A percentile compares a stretch with the other conserved stretches of the same genome.
Evolutionary conservation across 1,140 invertebrate genomes (phyloP).

Genomic region (Scaptomyza pallida): DNA sequence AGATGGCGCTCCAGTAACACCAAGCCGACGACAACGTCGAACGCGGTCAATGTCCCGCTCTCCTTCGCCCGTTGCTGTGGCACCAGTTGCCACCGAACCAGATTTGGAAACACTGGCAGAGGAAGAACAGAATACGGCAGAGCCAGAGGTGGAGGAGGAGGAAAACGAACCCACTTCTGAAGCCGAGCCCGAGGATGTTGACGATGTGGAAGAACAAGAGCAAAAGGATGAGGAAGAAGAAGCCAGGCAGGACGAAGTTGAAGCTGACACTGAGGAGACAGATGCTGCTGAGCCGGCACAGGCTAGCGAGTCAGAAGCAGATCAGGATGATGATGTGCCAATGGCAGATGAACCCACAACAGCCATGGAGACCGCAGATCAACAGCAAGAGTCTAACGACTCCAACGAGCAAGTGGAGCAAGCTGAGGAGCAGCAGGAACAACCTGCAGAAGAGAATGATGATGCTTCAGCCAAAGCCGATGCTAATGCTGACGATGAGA

Average conservation of each 20-base stretch:
- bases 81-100: slow-evolving; percentile 63
- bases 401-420: slow-evolving; percentile 8
- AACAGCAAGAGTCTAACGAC: slow-evolving; percentile 19
- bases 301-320: not conserved
- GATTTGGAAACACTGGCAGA: slow-evolving; percentile 63
- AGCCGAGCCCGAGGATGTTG: slow-evolving; percentile 13
- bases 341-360: slow-evolving; percentile 2
- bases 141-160: slow-evolving; percentile 30
- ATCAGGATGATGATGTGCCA: slow-evolving; percentile 23
- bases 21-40: slow-evolving; percentile 72
- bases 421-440: slow-evolving; percentile 4
- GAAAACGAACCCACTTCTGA: slow-evolving; percentile 30
- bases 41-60: slow-evolving; percentile 82
- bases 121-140: slow-evolving; percentile 51
- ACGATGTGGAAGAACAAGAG: not conserved
- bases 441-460: slow-evolving; percentile 7
- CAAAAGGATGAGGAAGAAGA: slow-evolving; percentile 8
- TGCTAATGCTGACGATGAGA: slow-evolving; percentile 8
- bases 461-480: not conserved
- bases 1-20: slow-evolving; percentile 74
- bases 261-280: slow-evolving; percentile 18
- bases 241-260: slow-evolving; percentile 6
- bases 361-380: slow-evolving; percentile 1
- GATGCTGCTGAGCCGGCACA: slow-evolving; percentile 20
- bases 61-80: slow-evolving; percentile 71